phyloP scores from a whole-genome alignment of 2,797 vertebrate species.

The Hemitrygon akajei region DNA sequence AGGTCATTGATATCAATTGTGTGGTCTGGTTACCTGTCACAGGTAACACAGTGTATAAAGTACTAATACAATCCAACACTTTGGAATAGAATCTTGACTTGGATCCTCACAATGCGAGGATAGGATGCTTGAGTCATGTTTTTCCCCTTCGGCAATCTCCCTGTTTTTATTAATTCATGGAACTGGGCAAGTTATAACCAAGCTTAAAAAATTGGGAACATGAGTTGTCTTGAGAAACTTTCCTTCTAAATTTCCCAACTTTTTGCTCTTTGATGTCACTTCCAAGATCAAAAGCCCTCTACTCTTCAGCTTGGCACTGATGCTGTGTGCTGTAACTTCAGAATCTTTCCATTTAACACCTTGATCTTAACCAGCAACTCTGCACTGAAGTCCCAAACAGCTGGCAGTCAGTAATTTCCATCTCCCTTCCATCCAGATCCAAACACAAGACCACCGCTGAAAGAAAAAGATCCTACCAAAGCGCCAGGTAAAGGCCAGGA shows the following conservation, averaged over 20 bases:
- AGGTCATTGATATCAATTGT: background rate
- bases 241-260: conserved; percentile 4
- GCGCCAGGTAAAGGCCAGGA: conserved; percentile 20
- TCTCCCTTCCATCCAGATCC: conserved; percentile 33
- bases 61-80: background rate
- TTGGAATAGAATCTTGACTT: background rate
- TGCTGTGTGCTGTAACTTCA: background rate
- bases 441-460: conserved; percentile 27
- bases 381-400: background rate
- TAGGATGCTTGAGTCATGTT: background rate
- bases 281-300: background rate
- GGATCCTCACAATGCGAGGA: background rate
- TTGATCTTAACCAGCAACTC: conserved; percentile 24
- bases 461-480: background rate
- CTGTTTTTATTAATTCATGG: background rate
- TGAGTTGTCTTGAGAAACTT: background rate
- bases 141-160: background rate
- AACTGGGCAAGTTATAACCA: background rate
- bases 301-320: background rate
- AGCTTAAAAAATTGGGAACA: background rate
- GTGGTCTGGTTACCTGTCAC: background rate
- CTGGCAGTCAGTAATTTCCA: conserved; percentile 28
- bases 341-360: background rate
- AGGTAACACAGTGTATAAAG: background rate
- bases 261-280: background rate